These are phyloP conservation scores for Takifugu rubripes DNA, from an alignment of 2,797 vertebrate genomes.

Conservation along the genomic window DNA sequence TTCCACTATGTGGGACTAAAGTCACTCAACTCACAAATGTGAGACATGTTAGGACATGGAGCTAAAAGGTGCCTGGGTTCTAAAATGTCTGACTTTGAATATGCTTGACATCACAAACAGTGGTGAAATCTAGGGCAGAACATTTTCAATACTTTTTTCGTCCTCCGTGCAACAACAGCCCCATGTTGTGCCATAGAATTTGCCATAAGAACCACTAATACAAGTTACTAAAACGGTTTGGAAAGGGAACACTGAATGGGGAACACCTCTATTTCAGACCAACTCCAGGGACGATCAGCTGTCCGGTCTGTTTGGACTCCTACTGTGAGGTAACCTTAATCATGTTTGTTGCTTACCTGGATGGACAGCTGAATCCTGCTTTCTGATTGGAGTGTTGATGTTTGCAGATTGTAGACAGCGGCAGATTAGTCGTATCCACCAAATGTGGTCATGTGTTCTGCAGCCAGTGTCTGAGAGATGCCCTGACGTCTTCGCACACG, in stretches of 20 bases:
- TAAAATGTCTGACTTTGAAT: too few species aligned
- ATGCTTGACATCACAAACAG: too few species aligned
- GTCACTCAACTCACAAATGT: too few species aligned
- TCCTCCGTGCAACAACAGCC: too few species aligned
- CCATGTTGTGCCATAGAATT: too few species aligned
- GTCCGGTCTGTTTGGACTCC: slow-evolving; percentile 89
- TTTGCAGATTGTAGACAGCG: slow-evolving; percentile 85
- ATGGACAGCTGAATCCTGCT: background rate
- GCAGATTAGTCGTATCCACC: slow-evolving; percentile 90
- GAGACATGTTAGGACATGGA: too few species aligned
- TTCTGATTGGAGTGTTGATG: slow-evolving; percentile 4
- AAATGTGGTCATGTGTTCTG: slow-evolving; percentile 96
- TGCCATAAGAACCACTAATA: too few species aligned
- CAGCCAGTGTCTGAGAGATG: slow-evolving; percentile 90
- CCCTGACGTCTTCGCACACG: slow-evolving; percentile 82
- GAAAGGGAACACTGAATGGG: background rate
- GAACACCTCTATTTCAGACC: slow-evolving; percentile 48
- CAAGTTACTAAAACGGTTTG: background rate
- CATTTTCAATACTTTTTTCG: too few species aligned
- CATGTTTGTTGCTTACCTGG: background rate
- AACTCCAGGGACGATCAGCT: slow-evolving; percentile 80
- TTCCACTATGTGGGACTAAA: background rate
- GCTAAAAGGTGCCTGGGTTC: too few species aligned
- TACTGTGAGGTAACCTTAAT: slow-evolving; percentile 83
- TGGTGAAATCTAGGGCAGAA: too few species aligned